These are phyloP conservation scores for Hucho hucho DNA, from an alignment of 2,113 vertebrate species.

Conservation along the genomic window DNA sequence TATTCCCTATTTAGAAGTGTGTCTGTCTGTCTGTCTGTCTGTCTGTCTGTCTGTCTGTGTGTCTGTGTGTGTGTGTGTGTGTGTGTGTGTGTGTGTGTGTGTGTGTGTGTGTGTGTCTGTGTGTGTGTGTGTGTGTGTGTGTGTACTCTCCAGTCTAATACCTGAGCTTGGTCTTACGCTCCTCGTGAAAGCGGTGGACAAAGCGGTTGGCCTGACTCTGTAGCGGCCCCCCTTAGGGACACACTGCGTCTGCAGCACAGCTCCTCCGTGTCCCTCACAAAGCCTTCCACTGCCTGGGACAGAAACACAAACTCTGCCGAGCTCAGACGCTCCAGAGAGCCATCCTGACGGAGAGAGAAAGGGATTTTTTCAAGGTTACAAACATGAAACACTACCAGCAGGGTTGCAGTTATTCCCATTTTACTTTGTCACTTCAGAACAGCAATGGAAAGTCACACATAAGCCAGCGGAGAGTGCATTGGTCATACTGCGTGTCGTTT, in stretches of 20 bases:
- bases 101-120: no score
- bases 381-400: not conserved
- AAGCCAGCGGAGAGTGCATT: no score
- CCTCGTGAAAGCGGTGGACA: constrained; percentile 95
- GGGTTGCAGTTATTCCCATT: no score
- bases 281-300: constrained; percentile 87
- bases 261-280: constrained; percentile 86
- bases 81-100: no score
- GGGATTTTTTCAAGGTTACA: not conserved
- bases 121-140: no score
- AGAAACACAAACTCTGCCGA: constrained; percentile 90
- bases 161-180: constrained; percentile 86
- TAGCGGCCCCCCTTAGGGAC: constrained; percentile 90
- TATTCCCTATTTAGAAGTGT: no score
- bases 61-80: no score
- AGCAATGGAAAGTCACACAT: no score
- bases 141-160: not conserved
- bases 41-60: no score
- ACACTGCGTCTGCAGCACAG: constrained; percentile 87
- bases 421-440: no score
- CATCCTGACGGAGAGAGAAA: constrained; percentile 74
- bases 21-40: no score
- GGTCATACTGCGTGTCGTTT: no score
- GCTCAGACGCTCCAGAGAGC: constrained; percentile 92
- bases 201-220: constrained; percentile 97